These are phyloP conservation scores for Oscheius sp. DNA, from an alignment of 2,888 invertebrate species.

Conservation along the genomic window DNA sequence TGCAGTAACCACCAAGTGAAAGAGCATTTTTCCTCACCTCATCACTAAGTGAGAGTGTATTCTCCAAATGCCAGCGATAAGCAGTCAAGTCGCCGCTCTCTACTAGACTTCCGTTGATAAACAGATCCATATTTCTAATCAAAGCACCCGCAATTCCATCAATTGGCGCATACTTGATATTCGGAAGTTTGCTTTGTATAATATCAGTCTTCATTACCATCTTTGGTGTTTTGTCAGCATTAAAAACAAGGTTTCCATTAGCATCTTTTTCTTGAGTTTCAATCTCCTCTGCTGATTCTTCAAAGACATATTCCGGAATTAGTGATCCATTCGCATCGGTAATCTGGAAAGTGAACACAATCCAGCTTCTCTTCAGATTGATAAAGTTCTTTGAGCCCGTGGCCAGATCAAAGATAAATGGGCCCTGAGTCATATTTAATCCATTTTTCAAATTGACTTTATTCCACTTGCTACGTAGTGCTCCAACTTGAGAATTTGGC, in stretches of 20 bases:
- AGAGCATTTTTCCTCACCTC: not conserved
- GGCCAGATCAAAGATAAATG: conserved; percentile 2
- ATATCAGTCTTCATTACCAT: not conserved
- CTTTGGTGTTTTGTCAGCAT: not conserved
- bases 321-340: not conserved
- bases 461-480: not conserved
- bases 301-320: not conserved
- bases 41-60: not conserved
- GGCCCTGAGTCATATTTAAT: not conserved
- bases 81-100: conserved; percentile 2
- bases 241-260: too few species aligned
- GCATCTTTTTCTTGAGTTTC: not conserved
- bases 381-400: not conserved
- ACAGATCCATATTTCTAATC: too few species aligned
- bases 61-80: conserved; percentile 11
- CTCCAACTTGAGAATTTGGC: too few species aligned
- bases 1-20: not conserved
- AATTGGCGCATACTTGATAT: conserved; percentile 5
- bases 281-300: not conserved
- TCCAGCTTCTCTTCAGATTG: not conserved
- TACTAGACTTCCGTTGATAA: not conserved
- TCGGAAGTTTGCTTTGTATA: not conserved
- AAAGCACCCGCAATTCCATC: conserved; percentile 4
- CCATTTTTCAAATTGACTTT: conserved; percentile 5
- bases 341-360: not conserved